Evolutionary conservation across 2,113 vertebrate species (phyloP), one percentile per base, ranked within the genome.

Genomic region (Sapajus apella): DNA sequence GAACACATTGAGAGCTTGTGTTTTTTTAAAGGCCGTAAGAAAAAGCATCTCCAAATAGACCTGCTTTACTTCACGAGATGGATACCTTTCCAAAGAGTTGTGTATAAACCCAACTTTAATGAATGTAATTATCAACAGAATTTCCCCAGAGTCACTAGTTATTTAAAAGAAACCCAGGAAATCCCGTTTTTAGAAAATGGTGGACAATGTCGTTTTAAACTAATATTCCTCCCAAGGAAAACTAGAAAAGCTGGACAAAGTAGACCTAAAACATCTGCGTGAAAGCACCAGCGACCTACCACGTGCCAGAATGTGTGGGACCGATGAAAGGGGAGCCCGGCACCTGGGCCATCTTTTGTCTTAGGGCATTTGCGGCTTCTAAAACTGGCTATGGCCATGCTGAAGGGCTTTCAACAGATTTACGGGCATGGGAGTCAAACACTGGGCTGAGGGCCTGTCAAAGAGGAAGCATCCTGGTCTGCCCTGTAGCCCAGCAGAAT

Each of bases 51-150:
- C 30, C 52, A 23, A 66, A 85, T 0, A 75, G 55, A 35, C 25
- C 10, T 45, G 52, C 52, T 52, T 52, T 73, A 17, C 25, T 66
- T 73, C 91, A 45, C 2, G 30, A 40, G 32, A n/a, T 4, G 58
- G 8, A 8, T 45, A 45, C 8, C 32, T 58, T 40, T 58, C 52
- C 58, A 27, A 83, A 68, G 32, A 25, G 20, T 66, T 73, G 61
- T 61, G 58, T 30, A 27, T 27, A 64, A 94, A 80, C 81, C 43
- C 37, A 85, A 32, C n/a, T 55, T 47, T 52, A 72, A 93, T 61
- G 45, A 91, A 64, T 87, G 68, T 75, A 82, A 47, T 94, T 81
- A 76, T 76, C 56, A 6, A 85, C 13, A 82, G 64, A 66, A 55
- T n/a, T 82, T 68, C 27, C 56, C 82, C 56, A 40, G 66, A 87